These are phyloP conservation scores for Protomyctophum bolini DNA, from an alignment of 2,113 vertebrate species.

Conservation along the genomic window DNA sequence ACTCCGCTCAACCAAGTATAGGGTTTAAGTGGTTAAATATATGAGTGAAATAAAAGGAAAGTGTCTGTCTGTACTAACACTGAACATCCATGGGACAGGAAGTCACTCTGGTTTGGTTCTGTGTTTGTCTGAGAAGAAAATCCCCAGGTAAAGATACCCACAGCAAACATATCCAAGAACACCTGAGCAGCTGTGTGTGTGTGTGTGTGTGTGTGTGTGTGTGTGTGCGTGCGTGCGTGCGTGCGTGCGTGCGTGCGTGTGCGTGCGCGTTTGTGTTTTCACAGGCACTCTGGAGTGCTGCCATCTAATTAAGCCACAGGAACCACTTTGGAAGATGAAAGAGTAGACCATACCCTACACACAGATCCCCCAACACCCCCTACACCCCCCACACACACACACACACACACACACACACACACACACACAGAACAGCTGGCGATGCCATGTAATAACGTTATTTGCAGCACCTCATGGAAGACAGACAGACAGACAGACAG, in stretches of 20 bases:
- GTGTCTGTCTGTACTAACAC: too few species aligned
- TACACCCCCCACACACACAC: neutral
- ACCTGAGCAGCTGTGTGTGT: neutral
- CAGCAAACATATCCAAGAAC: too few species aligned
- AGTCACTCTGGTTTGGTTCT: too few species aligned
- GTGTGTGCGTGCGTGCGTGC: constrained; percentile 5
- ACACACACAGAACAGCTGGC: neutral
- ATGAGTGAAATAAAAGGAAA: too few species aligned
- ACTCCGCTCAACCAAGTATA: too few species aligned
- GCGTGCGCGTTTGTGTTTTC: constrained; percentile 1
- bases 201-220: constrained; percentile 6
- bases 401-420: constrained; percentile 13
- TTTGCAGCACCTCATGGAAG: too few species aligned
- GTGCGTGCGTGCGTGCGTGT: constrained; percentile 8
- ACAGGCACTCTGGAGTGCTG: constrained; percentile 27
- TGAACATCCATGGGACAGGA: too few species aligned
- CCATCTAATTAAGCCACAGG: constrained; percentile 54
- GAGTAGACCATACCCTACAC: constrained; percentile 11
- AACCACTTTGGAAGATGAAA: constrained; percentile 56
- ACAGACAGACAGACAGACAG: too few species aligned
- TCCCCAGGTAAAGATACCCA: too few species aligned
- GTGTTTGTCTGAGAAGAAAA: too few species aligned
- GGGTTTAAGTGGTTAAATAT: too few species aligned
- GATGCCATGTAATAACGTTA: too few species aligned
- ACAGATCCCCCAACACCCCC: neutral